A percentile compares a stretch with the other conserved stretches of the same genome.
phyloP scores from a whole-genome alignment of 2,797 vertebrate species.

The Sebastolobus alascanus region DNA sequence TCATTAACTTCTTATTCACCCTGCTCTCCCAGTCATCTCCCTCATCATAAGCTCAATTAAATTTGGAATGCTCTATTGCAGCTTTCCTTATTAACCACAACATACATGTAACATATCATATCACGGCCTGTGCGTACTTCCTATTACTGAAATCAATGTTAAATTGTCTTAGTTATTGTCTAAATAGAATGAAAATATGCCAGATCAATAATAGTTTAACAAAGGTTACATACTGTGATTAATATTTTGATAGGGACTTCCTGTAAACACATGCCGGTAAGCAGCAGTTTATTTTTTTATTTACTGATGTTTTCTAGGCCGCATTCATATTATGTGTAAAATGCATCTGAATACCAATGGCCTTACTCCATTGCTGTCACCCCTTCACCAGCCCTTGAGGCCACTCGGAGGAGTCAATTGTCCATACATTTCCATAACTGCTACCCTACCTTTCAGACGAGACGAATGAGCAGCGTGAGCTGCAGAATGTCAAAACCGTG shows the following conservation, averaged over 20 bases:
- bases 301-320: background rate
- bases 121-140: background rate
- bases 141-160: background rate
- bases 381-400: slow-evolving; percentile 12
- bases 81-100: background rate
- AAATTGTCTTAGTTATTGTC: background rate
- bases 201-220: background rate
- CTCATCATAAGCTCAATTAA: background rate
- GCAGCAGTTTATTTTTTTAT: background rate
- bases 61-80: background rate
- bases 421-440: slow-evolving; percentile 31
- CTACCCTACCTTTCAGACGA: background rate
- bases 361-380: background rate
- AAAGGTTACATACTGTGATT: background rate
- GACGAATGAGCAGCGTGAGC: background rate
- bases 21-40: background rate
- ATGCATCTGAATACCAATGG: slow-evolving; percentile 19
- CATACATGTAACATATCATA: background rate
- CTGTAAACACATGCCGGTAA: background rate
- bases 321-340: background rate
- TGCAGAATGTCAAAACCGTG: background rate
- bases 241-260: background rate
- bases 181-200: background rate
- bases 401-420: slow-evolving; percentile 10
- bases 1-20: slow-evolving; percentile 16